Base-by-base conservation (phyloP, 2,113 vertebrate genomes). In the Ondatra zibethicus region DNA sequence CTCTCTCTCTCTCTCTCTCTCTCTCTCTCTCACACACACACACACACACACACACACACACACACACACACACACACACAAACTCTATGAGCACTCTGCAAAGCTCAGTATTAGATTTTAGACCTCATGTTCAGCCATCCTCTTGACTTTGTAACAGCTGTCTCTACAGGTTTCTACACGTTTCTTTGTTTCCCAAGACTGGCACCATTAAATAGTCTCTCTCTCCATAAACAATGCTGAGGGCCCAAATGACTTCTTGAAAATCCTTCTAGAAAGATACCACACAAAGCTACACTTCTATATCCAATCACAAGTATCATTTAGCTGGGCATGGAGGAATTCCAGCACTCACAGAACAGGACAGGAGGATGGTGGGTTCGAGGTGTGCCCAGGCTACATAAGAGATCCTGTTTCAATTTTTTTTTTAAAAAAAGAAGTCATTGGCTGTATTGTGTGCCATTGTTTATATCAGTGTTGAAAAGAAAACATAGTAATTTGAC, bases 391-490 rank as follows among this genome's bases (percentile, higher is more conserved):
- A 12, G 29, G 42, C 21, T 70, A 52, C 33, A 36, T 9, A 50
- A 88, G 36, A 70, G 31, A 52, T 14, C 4, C 39, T 66, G 29
- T 47, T 86, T 85, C 5, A 27, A 12, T 65, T 58, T 84, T 84
- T 63, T 61, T 66, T 66, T 33, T 66, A 27, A 75, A 75, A 76
- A 45, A 72, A 72, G 42, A 76, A 55, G 63, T 14, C 65, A 66
- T 55, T 91, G 63, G 36, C 63, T 86, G 21, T 93, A 91, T 66
- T 87, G 75, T 17, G 4, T 19, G 87, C 11, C 31, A 73, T 84
- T 72, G 78, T 94, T 86, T 94, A 73, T 73, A 89, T 31, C n/a
- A 1, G 75, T 93, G 11, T 45, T 90, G 16, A 87, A 81, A 93
- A 61, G 66, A 75, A 66, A 88, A 87, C 5, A 80, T 42, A 58